Evolutionary conservation across 2,888 invertebrate species (phyloP).

Genomic region (Melanostoma scalare): DNA sequence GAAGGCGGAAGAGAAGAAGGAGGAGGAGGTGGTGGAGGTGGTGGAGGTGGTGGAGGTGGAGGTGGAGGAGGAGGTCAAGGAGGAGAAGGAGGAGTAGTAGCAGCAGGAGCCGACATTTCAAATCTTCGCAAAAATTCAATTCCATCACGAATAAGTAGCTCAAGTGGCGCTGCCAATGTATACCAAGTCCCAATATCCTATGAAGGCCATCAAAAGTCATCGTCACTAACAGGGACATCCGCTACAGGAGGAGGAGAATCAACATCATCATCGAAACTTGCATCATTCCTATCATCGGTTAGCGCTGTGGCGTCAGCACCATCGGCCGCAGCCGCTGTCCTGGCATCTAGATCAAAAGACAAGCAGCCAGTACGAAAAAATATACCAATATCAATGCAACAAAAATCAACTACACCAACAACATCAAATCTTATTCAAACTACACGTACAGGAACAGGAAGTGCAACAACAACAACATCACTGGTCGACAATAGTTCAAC

Average conservation of each 20-base stretch:
- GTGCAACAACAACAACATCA: not conserved
- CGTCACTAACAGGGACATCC: conserved; percentile 17
- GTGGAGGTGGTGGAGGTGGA: not conserved
- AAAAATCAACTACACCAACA: conserved; percentile 36
- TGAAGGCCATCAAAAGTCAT: conserved; percentile 63
- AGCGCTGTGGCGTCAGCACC: conserved; percentile 24
- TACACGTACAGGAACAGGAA: not conserved
- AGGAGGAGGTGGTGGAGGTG: not conserved
- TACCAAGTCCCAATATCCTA: conserved; percentile 74
- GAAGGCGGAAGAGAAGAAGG: not conserved
- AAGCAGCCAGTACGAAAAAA: conserved; percentile 37
- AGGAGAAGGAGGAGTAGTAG: conserved; percentile 4
- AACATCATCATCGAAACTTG: conserved; percentile 49
- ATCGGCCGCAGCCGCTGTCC: not conserved
- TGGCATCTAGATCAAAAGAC: conserved; percentile 28
- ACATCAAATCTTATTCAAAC: conserved; percentile 32
- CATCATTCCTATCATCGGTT: conserved; percentile 58
- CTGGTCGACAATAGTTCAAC: conserved; percentile 1
- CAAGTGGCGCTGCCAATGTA: conserved; percentile 21
- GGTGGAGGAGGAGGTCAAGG: not conserved
- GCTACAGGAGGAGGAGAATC: conserved; percentile 25
- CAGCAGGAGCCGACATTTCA: conserved; percentile 9
- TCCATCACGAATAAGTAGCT: not conserved
- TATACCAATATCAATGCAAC: conserved; percentile 58
- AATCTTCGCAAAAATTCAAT: conserved; percentile 28